Conservation (phyloP, 2,888 invertebrate genomes). For the Gandaritis pyraliata region DNA sequence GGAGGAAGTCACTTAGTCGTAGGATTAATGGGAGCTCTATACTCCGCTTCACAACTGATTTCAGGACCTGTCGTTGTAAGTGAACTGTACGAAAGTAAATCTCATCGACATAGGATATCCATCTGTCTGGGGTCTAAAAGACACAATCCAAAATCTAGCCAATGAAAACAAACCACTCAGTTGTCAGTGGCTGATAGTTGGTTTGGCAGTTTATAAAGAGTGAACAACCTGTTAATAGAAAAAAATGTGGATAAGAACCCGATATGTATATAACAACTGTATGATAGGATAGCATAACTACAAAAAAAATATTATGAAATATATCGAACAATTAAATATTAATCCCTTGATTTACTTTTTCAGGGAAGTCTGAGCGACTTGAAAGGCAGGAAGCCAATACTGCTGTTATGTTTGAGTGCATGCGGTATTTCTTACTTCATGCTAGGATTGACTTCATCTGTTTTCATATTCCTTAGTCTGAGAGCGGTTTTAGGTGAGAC, state of each 20-base stretch:
- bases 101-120: too few relatives aligned
- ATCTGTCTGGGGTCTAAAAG: too few relatives aligned
- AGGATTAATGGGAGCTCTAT: conserved; percentile 80
- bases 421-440: conserved; percentile 75
- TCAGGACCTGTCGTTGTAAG: conserved; percentile 83
- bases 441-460: conserved; percentile 75
- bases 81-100: background rate
- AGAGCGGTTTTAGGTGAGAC: conserved; percentile 77
- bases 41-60: conserved; percentile 82
- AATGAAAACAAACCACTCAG: background rate
- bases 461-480: conserved; percentile 68
- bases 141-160: too few relatives aligned
- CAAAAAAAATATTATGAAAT: too few relatives aligned
- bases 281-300: too few relatives aligned
- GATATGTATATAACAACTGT: background rate
- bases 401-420: conserved; percentile 67
- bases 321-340: too few relatives aligned
- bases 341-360: conserved; percentile 37
- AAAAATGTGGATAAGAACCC: background rate
- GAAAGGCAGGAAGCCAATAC: conserved; percentile 76
- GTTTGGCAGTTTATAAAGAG: background rate
- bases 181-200: background rate
- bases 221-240: background rate
- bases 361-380: conserved; percentile 85
- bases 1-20: conserved; percentile 81